Conservation (phyloP, 2,113 vertebrate species). For the Labeo catla region DNA sequence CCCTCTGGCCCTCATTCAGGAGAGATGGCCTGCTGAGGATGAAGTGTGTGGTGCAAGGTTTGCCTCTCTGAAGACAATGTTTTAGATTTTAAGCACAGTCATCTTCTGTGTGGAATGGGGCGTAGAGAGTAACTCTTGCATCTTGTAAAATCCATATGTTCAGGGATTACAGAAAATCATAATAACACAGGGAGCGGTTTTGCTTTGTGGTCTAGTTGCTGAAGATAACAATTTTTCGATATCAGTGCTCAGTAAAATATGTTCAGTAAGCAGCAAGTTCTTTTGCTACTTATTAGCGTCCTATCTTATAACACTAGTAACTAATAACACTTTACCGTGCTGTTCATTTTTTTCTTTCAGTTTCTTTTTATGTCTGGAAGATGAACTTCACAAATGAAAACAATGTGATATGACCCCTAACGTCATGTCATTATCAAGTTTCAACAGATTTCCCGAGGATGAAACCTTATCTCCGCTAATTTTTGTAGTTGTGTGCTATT, state of each 20-base stretch:
- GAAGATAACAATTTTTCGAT: slow-evolving; percentile 38
- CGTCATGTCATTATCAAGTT: slow-evolving; percentile 19
- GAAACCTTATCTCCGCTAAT: neutral
- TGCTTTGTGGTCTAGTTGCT: slow-evolving; percentile 38
- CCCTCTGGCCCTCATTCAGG: slow-evolving; percentile 32
- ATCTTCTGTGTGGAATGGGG: slow-evolving; percentile 33
- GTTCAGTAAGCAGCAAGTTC: neutral
- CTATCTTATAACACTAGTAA: neutral
- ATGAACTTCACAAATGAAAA: slow-evolving; percentile 13
- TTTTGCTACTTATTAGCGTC: neutral
- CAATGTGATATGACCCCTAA: neutral
- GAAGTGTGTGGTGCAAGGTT: slow-evolving; percentile 22
- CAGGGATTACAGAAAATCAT: slow-evolving; percentile 31
- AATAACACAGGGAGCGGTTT: neutral
- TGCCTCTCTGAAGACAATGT: slow-evolving; percentile 21
- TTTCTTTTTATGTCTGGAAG: neutral
- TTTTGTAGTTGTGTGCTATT: slow-evolving; percentile 1
- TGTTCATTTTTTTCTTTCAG: neutral
- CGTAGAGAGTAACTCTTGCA: slow-evolving; percentile 10
- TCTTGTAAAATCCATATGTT: slow-evolving; percentile 32
- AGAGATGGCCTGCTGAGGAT: slow-evolving; percentile 38
- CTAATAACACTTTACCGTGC: neutral
- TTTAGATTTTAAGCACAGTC: slow-evolving; percentile 43
- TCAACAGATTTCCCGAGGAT: slow-evolving; percentile 22
- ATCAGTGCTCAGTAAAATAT: slow-evolving; percentile 40